These are phyloP conservation scores for Cyanoramphus novaezelandiae DNA, from an alignment of 2,113 vertebrate genomes.

Conservation along the genomic window DNA sequence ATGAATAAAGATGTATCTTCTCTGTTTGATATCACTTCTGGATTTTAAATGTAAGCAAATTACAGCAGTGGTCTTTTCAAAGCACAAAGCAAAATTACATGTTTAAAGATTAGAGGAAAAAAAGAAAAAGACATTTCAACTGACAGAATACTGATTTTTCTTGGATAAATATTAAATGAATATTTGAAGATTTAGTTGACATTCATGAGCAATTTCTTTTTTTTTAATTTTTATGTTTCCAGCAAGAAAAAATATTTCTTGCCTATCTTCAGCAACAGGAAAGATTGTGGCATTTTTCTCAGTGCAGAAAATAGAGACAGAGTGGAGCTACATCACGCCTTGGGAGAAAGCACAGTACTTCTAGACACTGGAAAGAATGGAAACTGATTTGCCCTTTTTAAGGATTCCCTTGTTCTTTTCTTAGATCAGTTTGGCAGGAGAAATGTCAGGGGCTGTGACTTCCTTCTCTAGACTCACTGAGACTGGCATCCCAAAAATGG, in stretches of 20 bases:
- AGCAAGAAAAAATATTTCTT: neutral
- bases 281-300: neutral
- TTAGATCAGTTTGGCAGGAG: neutral
- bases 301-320: neutral
- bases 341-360: neutral
- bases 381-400: neutral
- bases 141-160: neutral
- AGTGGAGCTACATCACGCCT: neutral
- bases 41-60: neutral
- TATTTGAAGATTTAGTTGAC: neutral
- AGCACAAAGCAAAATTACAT: neutral
- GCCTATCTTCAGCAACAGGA: neutral
- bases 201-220: neutral
- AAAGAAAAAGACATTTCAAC: neutral
- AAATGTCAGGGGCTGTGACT: neutral
- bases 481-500: neutral
- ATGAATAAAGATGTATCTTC: neutral
- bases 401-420: neutral
- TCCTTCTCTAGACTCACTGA: neutral
- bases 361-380: neutral
- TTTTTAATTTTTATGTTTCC: neutral
- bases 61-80: neutral
- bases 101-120: neutral
- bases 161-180: neutral
- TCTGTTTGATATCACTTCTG: neutral